Conservation (phyloP, 2,888 invertebrate species). For the Maniola hyperantus region DNA sequence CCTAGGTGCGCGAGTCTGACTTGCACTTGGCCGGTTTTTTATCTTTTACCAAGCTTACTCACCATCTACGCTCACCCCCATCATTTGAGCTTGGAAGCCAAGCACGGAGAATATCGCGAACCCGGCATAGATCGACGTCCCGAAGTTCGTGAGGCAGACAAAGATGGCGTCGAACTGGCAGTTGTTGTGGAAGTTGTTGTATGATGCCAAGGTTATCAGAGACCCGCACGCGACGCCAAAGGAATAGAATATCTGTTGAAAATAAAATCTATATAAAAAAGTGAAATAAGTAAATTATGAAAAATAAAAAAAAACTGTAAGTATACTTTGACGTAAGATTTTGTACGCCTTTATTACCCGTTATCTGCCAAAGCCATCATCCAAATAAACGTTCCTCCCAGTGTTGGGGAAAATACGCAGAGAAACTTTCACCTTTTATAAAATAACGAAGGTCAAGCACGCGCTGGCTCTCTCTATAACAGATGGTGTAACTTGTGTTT, state of each 20-base stretch:
- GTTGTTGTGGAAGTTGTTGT: constrained; percentile 87
- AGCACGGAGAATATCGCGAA: constrained; percentile 90
- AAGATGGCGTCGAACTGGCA: constrained; percentile 89
- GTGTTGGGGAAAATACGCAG: no score
- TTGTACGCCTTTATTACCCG: no score
- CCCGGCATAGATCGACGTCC: constrained; percentile 90
- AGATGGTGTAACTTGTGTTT: background rate
- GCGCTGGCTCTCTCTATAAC: no score
- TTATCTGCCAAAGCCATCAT: no score
- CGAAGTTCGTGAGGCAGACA: constrained; percentile 86
- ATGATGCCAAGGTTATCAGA: constrained; percentile 89
- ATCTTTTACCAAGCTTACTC: constrained; percentile 38
- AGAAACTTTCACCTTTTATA: no score
- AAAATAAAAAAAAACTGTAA: no score
- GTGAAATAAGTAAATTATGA: no score
- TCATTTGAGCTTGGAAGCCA: constrained; percentile 87
- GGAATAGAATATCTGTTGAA: constrained; percentile 88
- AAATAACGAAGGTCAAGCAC: no score
- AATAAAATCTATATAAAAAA: background rate
- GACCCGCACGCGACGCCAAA: constrained; percentile 90
- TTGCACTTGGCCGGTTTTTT: no score
- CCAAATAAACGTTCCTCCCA: no score
- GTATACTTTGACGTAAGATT: no score
- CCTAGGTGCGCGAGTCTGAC: no score
- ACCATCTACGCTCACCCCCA: constrained; percentile 85